phyloP scores from a whole-genome alignment of 2,797 vertebrate species.

The Chelon auratus region DNA sequence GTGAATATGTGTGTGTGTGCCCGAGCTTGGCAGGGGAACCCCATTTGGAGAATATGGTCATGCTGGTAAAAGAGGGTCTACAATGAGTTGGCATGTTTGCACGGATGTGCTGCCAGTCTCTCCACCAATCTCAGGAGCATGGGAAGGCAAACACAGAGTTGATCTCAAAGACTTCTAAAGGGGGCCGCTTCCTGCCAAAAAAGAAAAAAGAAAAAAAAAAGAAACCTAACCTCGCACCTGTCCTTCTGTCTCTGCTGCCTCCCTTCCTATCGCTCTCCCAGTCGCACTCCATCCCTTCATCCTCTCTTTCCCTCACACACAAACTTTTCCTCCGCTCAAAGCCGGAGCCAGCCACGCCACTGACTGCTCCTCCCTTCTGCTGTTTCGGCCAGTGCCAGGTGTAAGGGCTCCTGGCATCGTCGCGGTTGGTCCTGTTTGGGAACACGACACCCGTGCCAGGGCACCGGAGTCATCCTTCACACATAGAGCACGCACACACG shows the following conservation, averaged over 20 bases:
- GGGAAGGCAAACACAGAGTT: conserved; percentile 85
- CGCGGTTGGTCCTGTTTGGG: conserved; percentile 65
- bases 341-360: conserved; percentile 43
- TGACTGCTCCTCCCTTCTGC: conserved; percentile 37
- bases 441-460: conserved; percentile 63
- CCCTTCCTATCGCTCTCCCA: conserved; percentile 39
- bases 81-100: conserved; percentile 67
- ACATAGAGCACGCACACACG: conserved; percentile 36
- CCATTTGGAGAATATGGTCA: conserved; percentile 59
- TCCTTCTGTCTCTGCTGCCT: conserved; percentile 70
- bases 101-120: conserved; percentile 67
- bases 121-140: conserved; percentile 74
- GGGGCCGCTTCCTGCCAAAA: conserved; percentile 75
- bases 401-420: conserved; percentile 76
- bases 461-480: conserved; percentile 68
- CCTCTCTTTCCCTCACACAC: conserved; percentile 22
- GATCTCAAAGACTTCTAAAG: conserved; percentile 83
- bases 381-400: conserved; percentile 74
- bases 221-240: conserved; percentile 74
- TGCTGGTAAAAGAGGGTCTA: conserved; percentile 52
- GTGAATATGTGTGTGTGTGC: conserved; percentile 3
- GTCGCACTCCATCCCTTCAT: conserved; percentile 53
- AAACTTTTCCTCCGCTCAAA: conserved; percentile 56
- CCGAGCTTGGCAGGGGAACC: conserved; percentile 58
- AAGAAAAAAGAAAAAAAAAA: conserved; percentile 28